Evolutionary conservation across 1,140 invertebrate genomes (phyloP).

Genomic region (Chrysoperla carnea): DNA sequence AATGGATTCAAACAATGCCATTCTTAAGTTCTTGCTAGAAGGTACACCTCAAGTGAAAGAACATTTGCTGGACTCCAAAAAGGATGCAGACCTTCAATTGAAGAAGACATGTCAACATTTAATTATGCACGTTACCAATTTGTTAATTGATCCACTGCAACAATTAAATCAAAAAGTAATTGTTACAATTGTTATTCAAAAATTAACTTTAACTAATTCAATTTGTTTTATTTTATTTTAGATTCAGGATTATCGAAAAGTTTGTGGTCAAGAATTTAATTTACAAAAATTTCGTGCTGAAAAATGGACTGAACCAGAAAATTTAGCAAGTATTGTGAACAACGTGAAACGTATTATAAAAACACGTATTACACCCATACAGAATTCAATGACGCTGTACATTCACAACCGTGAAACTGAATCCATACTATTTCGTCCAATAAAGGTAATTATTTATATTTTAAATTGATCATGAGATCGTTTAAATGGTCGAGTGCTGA

Average conservation of each 20-base stretch:
- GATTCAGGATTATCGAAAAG: conserved; percentile 19
- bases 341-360: conserved; percentile 55
- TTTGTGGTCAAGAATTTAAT: no score
- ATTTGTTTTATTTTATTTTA: conserved; percentile 4
- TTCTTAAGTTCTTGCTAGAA: conserved; percentile 80
- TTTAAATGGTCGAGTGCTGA: neutral
- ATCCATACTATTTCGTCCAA: conserved; percentile 84
- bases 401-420: conserved; percentile 93
- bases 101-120: conserved; percentile 84
- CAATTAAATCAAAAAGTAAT: conserved; percentile 1
- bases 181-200: conserved; percentile 8
- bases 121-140: conserved; percentile 61
- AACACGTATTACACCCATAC: conserved; percentile 56
- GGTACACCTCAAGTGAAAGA: conserved; percentile 86
- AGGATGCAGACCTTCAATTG: conserved; percentile 83
- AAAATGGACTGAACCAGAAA: conserved; percentile 29
- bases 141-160: conserved; percentile 34
- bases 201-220: neutral
- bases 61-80: conserved; percentile 80
- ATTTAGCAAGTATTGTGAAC: conserved; percentile 32
- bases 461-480: neutral
- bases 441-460: conserved; percentile 39
- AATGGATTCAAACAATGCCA: conserved; percentile 73
- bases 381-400: conserved; percentile 83
- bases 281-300: conserved; percentile 5